Conservation (phyloP, 2,797 vertebrate species). For the Pipistrellus pipistrellus region DNA sequence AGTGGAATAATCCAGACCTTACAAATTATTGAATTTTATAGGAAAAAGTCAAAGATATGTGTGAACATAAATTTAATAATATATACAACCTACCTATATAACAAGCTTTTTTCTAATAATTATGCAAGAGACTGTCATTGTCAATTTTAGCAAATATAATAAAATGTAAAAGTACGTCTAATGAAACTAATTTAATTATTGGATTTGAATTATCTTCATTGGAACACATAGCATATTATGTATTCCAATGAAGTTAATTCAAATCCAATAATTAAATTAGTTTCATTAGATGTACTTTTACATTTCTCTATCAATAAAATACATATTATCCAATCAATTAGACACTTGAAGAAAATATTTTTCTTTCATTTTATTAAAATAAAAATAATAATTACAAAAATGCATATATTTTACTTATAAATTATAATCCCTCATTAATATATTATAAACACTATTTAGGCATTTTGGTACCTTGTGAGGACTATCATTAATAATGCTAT, state of each 20-base stretch:
- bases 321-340: not conserved
- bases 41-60: not conserved
- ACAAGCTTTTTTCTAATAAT: not conserved
- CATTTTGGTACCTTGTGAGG: not conserved
- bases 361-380: constrained; percentile 43
- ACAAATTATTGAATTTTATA: not conserved
- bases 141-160: not conserved
- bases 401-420: not conserved
- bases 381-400: not conserved
- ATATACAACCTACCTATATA: not conserved
- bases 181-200: constrained; percentile 9
- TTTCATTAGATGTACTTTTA: not conserved
- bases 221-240: not conserved
- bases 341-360: not conserved
- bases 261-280: constrained; percentile 26
- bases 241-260: not conserved
- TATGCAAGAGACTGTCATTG: not conserved
- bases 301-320: constrained; percentile 1
- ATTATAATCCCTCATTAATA: not conserved
- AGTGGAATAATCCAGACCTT: not conserved
- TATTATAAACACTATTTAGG: not conserved
- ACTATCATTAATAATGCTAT: not conserved
- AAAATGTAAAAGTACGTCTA: constrained; percentile 17
- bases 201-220: constrained; percentile 19
- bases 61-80: not conserved